These are phyloP conservation scores for Accipiter cooperii DNA, from an alignment of 2,113 vertebrate genomes.

Conservation along the genomic window DNA sequence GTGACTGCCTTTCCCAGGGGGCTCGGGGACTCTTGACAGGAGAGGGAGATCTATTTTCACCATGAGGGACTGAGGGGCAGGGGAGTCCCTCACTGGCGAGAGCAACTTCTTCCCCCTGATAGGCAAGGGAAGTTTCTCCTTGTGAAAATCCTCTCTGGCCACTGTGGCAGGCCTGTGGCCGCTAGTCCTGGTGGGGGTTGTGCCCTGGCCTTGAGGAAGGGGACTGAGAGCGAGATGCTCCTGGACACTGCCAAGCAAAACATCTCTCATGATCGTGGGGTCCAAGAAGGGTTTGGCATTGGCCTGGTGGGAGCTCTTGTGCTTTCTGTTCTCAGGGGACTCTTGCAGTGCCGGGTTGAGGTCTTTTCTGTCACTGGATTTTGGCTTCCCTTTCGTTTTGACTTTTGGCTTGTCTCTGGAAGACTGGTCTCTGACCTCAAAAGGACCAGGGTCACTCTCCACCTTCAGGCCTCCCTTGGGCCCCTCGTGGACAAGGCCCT, in stretches of 20 bases:
- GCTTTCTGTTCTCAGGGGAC: conserved; percentile 63
- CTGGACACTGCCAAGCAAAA: background rate
- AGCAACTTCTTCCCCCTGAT: conserved; percentile 42
- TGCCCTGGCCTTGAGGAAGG: conserved; percentile 52
- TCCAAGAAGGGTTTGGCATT: conserved; percentile 3
- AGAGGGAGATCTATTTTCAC: conserved; percentile 85
- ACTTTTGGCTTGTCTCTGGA: conserved; percentile 79
- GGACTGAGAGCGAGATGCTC: conserved; percentile 15
- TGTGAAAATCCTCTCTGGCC: conserved; percentile 55
- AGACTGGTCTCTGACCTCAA: conserved; percentile 60
- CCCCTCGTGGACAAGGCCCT: background rate
- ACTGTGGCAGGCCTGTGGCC: conserved; percentile 16
- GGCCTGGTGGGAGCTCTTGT: conserved; percentile 10
- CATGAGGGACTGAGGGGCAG: conserved; percentile 52
- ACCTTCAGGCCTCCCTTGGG: conserved; percentile 41
- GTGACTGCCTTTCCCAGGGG: background rate
- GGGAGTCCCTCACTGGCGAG: conserved; percentile 12
- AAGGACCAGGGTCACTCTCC: conserved; percentile 63
- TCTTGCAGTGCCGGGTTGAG: conserved; percentile 24
- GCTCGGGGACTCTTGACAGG: conserved; percentile 78
- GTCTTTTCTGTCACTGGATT: conserved; percentile 52
- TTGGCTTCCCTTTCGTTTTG: conserved; percentile 76
- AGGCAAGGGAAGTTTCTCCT: conserved; percentile 48
- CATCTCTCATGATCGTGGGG: conserved; percentile 25
- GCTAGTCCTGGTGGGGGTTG: conserved; percentile 25